These are phyloP conservation scores for Ciona savignyi DNA, from an alignment of 23 tunicate genomes.

Conservation along the genomic window DNA sequence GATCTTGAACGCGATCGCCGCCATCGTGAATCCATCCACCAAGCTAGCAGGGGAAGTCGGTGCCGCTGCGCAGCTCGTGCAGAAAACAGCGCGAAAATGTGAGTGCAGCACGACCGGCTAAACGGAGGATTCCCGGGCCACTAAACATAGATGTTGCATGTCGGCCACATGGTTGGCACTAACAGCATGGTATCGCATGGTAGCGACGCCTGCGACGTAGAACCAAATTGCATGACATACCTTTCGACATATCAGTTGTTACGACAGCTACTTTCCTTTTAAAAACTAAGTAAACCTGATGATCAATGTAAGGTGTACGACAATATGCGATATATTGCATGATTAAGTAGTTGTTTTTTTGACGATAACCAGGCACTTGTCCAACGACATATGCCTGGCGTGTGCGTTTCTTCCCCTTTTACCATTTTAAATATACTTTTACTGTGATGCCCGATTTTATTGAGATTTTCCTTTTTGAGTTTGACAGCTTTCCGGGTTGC, in stretches of 20 bases:
- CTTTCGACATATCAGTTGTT: too few species aligned
- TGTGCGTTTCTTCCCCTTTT: not conserved
- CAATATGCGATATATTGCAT: too few species aligned
- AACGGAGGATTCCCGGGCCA: not conserved
- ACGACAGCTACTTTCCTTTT: too few species aligned
- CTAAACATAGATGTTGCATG: not conserved
- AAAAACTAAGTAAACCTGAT: not conserved
- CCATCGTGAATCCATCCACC: not conserved
- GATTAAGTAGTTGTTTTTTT: not conserved
- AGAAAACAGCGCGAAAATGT: constrained; percentile 4
- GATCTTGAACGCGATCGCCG: not conserved
- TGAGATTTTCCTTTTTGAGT: too few species aligned
- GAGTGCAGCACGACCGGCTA: not conserved
- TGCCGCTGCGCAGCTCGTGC: not conserved
- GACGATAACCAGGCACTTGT: not conserved
- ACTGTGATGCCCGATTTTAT: too few species aligned
- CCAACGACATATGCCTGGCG: not conserved
- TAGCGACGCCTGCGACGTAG: not conserved
- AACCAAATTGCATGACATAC: too few species aligned
- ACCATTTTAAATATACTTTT: too few species aligned
- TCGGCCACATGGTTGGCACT: not conserved
- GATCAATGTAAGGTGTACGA: not conserved
- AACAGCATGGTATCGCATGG: not conserved
- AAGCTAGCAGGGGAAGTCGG: not conserved
- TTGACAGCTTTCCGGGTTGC: too few species aligned